Conservation (phyloP, 2,113 vertebrate genomes). For the Leuciscus idus region DNA sequence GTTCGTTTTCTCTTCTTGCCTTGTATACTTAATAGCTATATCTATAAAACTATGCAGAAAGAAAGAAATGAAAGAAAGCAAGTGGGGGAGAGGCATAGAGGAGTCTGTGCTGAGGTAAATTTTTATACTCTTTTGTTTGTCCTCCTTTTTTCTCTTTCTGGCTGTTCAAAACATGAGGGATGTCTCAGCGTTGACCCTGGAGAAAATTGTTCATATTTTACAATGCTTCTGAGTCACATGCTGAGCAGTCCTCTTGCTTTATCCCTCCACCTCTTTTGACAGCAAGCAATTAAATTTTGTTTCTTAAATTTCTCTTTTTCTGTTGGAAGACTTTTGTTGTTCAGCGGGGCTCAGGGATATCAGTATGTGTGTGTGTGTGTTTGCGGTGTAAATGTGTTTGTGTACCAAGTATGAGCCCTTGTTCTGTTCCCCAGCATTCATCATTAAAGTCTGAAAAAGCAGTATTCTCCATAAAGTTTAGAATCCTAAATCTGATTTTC, state of each 20-base stretch:
- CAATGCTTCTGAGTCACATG: not conserved
- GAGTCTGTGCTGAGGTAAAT: constrained; percentile 56
- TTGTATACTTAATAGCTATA: constrained; percentile 22
- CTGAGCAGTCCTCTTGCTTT: not conserved
- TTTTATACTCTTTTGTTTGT: constrained; percentile 51
- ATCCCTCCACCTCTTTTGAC: not conserved
- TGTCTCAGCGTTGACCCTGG: constrained; percentile 7
- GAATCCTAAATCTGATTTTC: not conserved
- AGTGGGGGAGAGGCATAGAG: constrained; percentile 50
- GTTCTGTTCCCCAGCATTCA: not conserved
- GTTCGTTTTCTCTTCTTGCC: constrained; percentile 40
- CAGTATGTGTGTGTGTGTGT: not conserved
- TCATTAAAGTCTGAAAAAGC: not conserved
- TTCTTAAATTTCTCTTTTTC: constrained; percentile 15
- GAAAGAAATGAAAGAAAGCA: constrained; percentile 40
- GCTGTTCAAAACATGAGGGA: constrained; percentile 42
- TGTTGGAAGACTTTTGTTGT: constrained; percentile 45
- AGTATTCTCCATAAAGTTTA: not conserved
- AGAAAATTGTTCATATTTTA: not conserved
- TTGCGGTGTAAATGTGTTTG: constrained; percentile 5
- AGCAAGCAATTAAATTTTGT: constrained; percentile 7
- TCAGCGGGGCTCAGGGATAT: constrained; percentile 40
- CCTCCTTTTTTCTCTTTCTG: constrained; percentile 41
- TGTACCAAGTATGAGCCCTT: not conserved
- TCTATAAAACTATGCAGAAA: constrained; percentile 26